phyloP scores from a whole-genome alignment of 2,888 invertebrate genomes.

The Dasysyrphus albostriatus region DNA sequence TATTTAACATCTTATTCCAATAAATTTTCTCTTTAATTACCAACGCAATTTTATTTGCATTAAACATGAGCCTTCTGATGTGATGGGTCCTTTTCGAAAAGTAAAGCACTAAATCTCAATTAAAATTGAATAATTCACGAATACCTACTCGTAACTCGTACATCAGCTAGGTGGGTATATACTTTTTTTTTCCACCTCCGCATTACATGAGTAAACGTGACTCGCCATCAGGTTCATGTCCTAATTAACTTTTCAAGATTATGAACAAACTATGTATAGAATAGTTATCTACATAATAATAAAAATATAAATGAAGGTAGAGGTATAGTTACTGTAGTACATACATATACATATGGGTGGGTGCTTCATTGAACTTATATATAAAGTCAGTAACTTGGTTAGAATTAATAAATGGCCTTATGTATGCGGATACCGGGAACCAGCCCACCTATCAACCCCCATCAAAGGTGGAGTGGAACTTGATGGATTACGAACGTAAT shows the following conservation, averaged over 20 bases:
- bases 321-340: background rate
- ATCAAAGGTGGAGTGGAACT: slow-evolving; percentile 47
- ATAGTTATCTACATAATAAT: background rate
- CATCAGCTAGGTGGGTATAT: background rate
- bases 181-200: slow-evolving; percentile 53
- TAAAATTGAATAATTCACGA: slow-evolving; percentile 69
- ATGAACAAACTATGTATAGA: slow-evolving; percentile 37
- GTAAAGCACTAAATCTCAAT: slow-evolving; percentile 62
- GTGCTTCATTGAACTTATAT: slow-evolving; percentile 18
- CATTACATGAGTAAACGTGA: slow-evolving; percentile 19
- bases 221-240: slow-evolving; percentile 43
- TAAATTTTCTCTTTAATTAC: slow-evolving; percentile 38
- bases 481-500: slow-evolving; percentile 72
- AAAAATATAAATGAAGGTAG: background rate
- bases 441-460: slow-evolving; percentile 73
- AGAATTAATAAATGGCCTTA: slow-evolving; percentile 61
- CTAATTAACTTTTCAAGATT: slow-evolving; percentile 69
- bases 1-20: slow-evolving; percentile 25
- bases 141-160: slow-evolving; percentile 18
- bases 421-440: slow-evolving; percentile 57
- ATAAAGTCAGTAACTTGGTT: slow-evolving; percentile 20
- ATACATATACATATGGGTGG: slow-evolving; percentile 14
- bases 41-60: slow-evolving; percentile 43
- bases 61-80: slow-evolving; percentile 8
- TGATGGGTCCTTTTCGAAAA: background rate